Evolutionary conservation across 1,140 invertebrate species (phyloP).

Genomic region (Ostrea denselamellosa): DNA sequence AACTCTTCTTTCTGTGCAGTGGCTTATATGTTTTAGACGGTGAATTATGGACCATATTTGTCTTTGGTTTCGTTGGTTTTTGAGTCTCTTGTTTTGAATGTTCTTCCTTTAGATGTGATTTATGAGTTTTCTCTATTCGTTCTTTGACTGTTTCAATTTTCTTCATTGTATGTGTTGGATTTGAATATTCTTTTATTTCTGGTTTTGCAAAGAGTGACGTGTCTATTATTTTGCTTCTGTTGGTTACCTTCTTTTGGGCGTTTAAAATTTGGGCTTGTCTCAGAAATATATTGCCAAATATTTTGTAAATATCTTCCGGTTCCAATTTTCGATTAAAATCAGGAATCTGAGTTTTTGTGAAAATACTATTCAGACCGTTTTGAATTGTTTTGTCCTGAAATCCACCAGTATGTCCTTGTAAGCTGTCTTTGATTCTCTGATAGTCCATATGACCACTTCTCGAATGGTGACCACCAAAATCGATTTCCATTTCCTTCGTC

Average conservation of each 20-base stretch:
- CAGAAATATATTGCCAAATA: neutral
- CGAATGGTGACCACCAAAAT: neutral
- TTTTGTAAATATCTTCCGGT: slow-evolving; percentile 1
- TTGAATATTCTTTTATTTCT: slow-evolving; percentile 20
- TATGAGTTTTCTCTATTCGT: neutral
- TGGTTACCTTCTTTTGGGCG: neutral
- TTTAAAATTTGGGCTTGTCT: neutral
- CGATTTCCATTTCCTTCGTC: neutral
- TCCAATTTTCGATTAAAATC: neutral
- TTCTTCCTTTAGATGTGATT: neutral
- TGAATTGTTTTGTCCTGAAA: neutral
- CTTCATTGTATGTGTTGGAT: neutral
- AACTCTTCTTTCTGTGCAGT: neutral
- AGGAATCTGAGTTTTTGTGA: neutral
- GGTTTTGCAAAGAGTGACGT: neutral
- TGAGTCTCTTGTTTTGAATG: neutral
- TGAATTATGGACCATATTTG: neutral
- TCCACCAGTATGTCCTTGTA: neutral
- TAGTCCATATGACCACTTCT: neutral
- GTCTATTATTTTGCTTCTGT: neutral
- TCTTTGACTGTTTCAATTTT: neutral
- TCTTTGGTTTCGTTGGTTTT: neutral
- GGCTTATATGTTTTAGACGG: neutral
- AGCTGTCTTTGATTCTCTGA: neutral
- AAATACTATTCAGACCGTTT: neutral